Conservation (phyloP, 2,113 vertebrate genomes). For the Peromyscus californicus region DNA sequence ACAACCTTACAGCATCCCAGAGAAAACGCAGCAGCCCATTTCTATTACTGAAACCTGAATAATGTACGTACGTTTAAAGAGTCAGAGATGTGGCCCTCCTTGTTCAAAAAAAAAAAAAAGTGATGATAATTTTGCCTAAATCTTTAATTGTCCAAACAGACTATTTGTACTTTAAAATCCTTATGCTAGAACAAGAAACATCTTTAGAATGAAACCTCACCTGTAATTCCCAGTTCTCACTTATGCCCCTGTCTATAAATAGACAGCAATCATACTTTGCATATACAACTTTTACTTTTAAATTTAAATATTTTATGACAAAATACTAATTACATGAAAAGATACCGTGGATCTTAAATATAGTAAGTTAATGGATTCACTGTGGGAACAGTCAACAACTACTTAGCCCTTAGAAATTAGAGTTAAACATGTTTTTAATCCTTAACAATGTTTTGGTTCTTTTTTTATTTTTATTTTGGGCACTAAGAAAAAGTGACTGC, state of each 20-base stretch:
- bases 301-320: constrained; percentile 20
- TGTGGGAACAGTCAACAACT: background rate
- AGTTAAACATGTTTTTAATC: background rate
- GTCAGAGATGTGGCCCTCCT: background rate
- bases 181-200: background rate
- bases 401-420: constrained; percentile 40
- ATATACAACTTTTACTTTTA: background rate
- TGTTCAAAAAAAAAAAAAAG: background rate
- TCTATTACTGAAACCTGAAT: background rate
- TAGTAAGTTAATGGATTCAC: constrained; percentile 11
- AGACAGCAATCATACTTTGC: background rate
- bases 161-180: constrained; percentile 7
- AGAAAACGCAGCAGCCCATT: background rate
- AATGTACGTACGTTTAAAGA: background rate
- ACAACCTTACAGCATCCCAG: background rate
- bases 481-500: constrained; percentile 32
- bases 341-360: constrained; percentile 37
- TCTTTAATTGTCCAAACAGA: background rate
- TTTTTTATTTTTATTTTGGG: background rate
- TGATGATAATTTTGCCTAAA: background rate
- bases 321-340: constrained; percentile 38
- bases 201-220: background rate
- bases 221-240: constrained; percentile 1
- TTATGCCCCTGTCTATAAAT: background rate
- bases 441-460: background rate